A percentile compares a stretch with the other conserved stretches of the same genome.
phyloP scores from a whole-genome alignment of 2,113 vertebrate genomes.

The Pogonocichla stellata region DNA sequence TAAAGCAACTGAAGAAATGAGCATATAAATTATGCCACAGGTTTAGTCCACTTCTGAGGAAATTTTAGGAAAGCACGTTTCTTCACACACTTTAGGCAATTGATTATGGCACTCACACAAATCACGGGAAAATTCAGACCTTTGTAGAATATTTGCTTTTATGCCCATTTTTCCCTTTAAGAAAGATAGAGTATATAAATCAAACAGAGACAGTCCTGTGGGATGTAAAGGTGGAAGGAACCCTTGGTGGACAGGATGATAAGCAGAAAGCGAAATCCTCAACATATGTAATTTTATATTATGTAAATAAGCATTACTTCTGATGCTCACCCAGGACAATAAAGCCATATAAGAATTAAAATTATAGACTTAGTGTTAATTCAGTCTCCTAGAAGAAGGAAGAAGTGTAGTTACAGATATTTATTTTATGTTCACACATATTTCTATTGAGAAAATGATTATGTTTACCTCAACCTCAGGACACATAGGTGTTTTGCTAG shows the following conservation, averaged over 20 bases:
- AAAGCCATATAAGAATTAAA: background rate
- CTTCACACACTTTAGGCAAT: background rate
- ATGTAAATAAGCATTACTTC: background rate
- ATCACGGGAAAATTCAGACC: background rate
- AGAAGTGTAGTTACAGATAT: background rate
- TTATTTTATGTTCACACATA: background rate
- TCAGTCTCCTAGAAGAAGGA: background rate
- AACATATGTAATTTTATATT: background rate
- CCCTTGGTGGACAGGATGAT: background rate
- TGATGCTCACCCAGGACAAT: background rate
- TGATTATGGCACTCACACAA: background rate
- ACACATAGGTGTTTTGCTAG: background rate
- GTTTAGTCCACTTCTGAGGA: background rate
- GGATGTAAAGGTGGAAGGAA: background rate
- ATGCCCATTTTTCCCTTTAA: background rate
- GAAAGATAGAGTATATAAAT: background rate
- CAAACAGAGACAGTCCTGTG: background rate
- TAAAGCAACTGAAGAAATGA: background rate
- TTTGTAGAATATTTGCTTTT: background rate
- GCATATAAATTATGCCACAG: background rate
- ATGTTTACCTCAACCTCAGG: background rate
- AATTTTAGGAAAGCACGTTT: background rate
- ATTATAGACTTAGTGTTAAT: background rate
- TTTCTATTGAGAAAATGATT: background rate
- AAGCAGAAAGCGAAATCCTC: background rate